A percentile compares a stretch with the other conserved stretches of the same genome.
These are phyloP conservation scores for Clunio marinus DNA, from an alignment of 2,888 invertebrate genomes.

Conservation along the genomic window DNA sequence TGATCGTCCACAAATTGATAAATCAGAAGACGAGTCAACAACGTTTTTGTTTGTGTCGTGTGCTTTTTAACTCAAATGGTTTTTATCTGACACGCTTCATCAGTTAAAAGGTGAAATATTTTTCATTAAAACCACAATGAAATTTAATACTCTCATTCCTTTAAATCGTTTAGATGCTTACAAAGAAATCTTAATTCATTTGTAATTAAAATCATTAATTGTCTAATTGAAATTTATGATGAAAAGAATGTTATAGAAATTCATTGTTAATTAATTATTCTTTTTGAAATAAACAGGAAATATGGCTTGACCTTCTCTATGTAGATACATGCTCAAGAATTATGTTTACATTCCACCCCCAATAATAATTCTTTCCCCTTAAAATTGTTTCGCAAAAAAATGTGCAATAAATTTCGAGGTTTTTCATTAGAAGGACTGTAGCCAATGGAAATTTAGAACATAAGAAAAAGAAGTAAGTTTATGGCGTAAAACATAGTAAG, in stretches of 20 bases:
- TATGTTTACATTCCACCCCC: no score
- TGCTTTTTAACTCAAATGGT: neutral
- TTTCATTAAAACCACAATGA: neutral
- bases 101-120: neutral
- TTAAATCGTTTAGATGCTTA: no score
- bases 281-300: no score
- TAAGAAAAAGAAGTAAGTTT: neutral
- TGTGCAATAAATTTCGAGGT: slow-evolving; percentile 39
- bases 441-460: neutral
- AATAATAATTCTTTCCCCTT: no score
- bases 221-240: slow-evolving; percentile 25
- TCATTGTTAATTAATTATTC: no score
- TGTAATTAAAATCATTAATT: neutral
- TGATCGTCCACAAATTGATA: slow-evolving; percentile 13
- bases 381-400: slow-evolving; percentile 16
- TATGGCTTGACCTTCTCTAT: no score
- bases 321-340: no score
- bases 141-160: neutral
- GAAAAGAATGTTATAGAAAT: no score
- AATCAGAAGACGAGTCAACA: neutral
- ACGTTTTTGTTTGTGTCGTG: neutral
- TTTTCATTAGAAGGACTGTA: slow-evolving; percentile 38
- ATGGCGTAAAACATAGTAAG: slow-evolving; percentile 11
- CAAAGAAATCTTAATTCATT: neutral
- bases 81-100: slow-evolving; percentile 7